Base-by-base conservation (phyloP, 2,113 vertebrate species). In the Syngnathus scovelli region DNA sequence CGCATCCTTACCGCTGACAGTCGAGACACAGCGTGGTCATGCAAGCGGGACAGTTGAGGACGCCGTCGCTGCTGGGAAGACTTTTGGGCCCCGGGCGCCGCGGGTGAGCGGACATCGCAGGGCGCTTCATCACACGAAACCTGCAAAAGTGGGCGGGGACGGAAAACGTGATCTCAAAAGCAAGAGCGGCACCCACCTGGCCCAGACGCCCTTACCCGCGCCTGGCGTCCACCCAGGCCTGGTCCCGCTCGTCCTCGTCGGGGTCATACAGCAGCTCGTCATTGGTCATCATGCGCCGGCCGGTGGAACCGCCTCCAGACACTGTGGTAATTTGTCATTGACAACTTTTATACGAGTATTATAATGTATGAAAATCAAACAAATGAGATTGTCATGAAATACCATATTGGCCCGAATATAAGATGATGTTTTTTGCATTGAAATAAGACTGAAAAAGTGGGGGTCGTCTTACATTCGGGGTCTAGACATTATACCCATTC, bases 1-100 rank as follows among this genome's bases (percentile, higher is more conserved):
- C 0, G 43, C 1, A 12, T 13, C 6, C 71, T 81, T 49, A 99
- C 97, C 97, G 95, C 80, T 99, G 97, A 71, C 96, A 99, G 81
- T 98, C 96, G 74, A 99, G 89, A 72, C 97, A 99, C 7, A 99
- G 85, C 0, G 94, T 98, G 0, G 92, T 98, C 96, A 99, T 98
- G 81, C 97, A 99, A 41, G 95, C 93, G 12, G 97, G 97, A 70
- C 96, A 99, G 84, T 99, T 99, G 70, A 99, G 89, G 51, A 99
- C 84, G 38, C 96, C 97, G 58, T 99, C 97, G 7, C 96, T 99
- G 37, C 79, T 93, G 18, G 94, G 92, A 62, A 93, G 85, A 48
- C 83, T 76, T 15, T 59, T 59, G 46, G 71, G 0, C 18, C 68
- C 64, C 1, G 37, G 63, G 13, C 73, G 37, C 43, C 69, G 88